Evolutionary conservation across 2,113 vertebrate species (phyloP).

Genomic region (Xenus cinereus): DNA sequence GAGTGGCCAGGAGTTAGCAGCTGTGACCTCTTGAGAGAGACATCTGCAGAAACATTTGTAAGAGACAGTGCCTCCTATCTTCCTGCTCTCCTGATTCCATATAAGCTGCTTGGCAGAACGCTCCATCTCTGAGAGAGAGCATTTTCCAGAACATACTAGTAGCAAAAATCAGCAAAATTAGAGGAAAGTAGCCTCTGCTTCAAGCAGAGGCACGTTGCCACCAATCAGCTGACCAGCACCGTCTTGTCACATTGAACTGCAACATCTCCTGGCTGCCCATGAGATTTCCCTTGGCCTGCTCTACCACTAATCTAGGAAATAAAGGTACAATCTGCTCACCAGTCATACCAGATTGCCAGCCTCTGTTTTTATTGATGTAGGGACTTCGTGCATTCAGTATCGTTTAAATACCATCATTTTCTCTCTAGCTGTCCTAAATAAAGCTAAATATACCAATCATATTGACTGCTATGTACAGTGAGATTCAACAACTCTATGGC

Average conservation of each 20-base stretch:
- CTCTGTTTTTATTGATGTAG: not conserved
- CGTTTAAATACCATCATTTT: slow-evolving; percentile 2
- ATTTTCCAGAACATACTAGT: not conserved
- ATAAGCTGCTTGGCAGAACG: not conserved
- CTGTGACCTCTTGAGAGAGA: slow-evolving; percentile 59
- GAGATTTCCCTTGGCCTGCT: not conserved
- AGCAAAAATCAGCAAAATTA: slow-evolving; percentile 4
- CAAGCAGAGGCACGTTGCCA: not conserved
- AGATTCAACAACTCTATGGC: not conserved
- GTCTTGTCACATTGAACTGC: not conserved
- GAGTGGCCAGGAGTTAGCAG: slow-evolving; percentile 45
- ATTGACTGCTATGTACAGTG: not conserved
- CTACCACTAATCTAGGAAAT: not conserved
- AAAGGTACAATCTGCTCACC: not conserved
- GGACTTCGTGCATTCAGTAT: not conserved
- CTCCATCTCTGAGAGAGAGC: not conserved
- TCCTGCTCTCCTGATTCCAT: slow-evolving; percentile 1
- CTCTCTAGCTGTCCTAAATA: slow-evolving; percentile 9
- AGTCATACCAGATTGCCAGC: not conserved
- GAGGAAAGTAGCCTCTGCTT: not conserved
- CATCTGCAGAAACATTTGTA: slow-evolving; percentile 46
- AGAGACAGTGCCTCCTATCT: slow-evolving; percentile 16
- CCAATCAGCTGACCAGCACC: not conserved
- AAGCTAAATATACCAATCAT: not conserved
- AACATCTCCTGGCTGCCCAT: not conserved